Evolutionary conservation across 2,113 vertebrate genomes (phyloP).

Genomic region (Malurus melanocephalus): DNA sequence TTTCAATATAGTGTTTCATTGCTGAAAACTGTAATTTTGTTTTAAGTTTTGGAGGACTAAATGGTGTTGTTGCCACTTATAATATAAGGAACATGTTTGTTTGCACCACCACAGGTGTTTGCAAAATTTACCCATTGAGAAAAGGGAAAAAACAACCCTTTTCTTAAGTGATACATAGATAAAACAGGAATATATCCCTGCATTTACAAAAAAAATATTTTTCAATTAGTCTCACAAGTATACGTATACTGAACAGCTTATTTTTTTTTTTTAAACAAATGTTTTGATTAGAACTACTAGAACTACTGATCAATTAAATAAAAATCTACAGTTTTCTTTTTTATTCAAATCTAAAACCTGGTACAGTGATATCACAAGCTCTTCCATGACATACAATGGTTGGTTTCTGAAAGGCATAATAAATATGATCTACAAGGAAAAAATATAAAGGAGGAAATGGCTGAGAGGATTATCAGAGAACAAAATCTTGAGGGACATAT

Average conservation of each 20-base stretch:
- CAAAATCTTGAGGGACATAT: neutral
- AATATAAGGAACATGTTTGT: neutral
- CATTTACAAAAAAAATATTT: neutral
- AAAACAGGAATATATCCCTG: neutral
- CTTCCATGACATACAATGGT: neutral
- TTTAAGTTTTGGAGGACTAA: neutral
- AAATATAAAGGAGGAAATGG: neutral
- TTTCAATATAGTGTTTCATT: neutral
- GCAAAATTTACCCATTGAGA: neutral
- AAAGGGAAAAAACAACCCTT: neutral
- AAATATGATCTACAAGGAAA: neutral
- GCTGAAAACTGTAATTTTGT: neutral
- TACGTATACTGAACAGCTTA: fast-evolving
- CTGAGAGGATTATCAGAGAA: neutral
- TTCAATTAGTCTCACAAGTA: neutral
- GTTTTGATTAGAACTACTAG: neutral
- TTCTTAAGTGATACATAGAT: neutral
- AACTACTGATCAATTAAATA: neutral
- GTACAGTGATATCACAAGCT: neutral
- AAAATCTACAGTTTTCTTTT: neutral
- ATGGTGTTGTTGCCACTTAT: neutral
- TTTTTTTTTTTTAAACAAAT: neutral
- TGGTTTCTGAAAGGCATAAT: neutral
- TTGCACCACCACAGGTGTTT: neutral
- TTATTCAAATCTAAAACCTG: neutral